Conservation (phyloP, 2,113 vertebrate species). For the Cynocephalus volans region DNA sequence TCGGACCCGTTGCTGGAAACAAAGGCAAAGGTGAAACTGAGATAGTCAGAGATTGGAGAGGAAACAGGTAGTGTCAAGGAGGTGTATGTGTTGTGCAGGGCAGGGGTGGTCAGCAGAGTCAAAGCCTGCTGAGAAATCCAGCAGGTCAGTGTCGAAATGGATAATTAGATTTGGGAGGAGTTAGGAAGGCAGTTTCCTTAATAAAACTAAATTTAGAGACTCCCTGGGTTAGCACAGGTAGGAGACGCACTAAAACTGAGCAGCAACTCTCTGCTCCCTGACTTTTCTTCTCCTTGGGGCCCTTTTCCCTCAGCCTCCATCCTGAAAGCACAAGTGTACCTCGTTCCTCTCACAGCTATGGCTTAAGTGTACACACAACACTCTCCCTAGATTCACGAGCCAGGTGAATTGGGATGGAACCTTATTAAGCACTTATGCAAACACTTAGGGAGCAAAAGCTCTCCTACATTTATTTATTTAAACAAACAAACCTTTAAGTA, state of each 20-base stretch:
- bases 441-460: neutral
- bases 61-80: neutral
- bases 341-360: neutral
- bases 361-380: neutral
- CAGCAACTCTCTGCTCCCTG: neutral
- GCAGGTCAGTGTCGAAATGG: neutral
- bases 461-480: neutral
- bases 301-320: neutral
- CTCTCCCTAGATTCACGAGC: neutral
- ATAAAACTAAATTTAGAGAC: neutral
- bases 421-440: slow-evolving; percentile 4
- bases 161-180: neutral
- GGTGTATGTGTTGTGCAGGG: neutral
- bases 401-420: neutral
- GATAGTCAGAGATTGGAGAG: neutral
- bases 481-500: neutral
- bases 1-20: neutral
- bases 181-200: neutral
- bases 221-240: neutral
- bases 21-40: neutral
- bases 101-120: neutral
- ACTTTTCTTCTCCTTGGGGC: neutral
- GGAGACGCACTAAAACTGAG: neutral
- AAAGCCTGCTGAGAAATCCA: neutral
- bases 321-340: neutral